Evolutionary conservation across 2,113 vertebrate genomes (phyloP).

Genomic region (Rhegmatorhina hoffmannsi): DNA sequence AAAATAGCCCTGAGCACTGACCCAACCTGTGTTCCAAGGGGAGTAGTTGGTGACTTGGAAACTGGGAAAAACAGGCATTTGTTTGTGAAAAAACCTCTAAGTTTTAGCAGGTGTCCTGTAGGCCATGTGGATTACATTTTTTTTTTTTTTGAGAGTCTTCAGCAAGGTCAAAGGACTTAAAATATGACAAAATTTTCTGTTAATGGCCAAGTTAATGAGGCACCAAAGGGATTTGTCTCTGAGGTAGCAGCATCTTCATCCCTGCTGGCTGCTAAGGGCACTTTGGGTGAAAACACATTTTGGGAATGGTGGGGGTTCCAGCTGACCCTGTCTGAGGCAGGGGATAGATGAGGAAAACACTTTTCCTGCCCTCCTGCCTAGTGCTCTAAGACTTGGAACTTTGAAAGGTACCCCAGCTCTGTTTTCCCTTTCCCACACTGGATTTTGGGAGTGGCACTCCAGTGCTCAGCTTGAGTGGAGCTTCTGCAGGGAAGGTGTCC

Average conservation of each 20-base stretch:
- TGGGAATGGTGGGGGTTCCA: neutral
- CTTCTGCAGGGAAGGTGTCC: no score
- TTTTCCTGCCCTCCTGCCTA: neutral
- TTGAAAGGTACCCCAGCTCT: neutral
- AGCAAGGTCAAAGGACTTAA: neutral
- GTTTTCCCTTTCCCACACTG: neutral
- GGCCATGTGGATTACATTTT: neutral
- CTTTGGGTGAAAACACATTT: neutral
- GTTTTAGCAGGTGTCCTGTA: neutral
- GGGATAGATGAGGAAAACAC: neutral
- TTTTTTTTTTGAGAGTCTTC: neutral
- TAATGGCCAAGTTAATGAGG: neutral
- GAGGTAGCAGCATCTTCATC: neutral
- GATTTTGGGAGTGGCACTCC: neutral
- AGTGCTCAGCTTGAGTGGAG: no score
- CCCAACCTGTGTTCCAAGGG: rapidly evolving
- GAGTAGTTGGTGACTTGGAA: neutral
- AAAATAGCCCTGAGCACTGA: neutral
- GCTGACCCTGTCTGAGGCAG: neutral
- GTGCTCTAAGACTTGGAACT: neutral
- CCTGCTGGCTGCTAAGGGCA: neutral
- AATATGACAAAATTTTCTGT: neutral
- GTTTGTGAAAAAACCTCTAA: neutral
- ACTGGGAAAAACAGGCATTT: neutral
- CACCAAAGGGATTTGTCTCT: neutral